Conservation (phyloP, 1,140 invertebrate species). For the Chironomus tepperi region DNA sequence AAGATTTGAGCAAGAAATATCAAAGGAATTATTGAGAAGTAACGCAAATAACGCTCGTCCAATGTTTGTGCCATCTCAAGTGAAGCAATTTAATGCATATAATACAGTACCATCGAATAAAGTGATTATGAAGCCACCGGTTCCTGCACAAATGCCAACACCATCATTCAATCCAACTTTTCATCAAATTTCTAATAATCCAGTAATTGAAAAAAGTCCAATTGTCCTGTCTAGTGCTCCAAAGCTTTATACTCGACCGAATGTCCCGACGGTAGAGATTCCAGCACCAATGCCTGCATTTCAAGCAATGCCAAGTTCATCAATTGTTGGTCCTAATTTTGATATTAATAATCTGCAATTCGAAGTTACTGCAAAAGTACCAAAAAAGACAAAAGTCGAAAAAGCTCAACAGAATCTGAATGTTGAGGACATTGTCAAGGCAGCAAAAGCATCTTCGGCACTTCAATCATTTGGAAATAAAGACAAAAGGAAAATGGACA, state of each 20-base stretch:
- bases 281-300: constrained; percentile 41
- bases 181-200: constrained; percentile 41
- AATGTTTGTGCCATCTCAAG: constrained; percentile 43
- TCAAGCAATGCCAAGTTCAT: constrained; percentile 32
- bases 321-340: constrained; percentile 41
- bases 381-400: constrained; percentile 56
- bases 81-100: constrained; percentile 54
- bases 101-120: constrained; percentile 43
- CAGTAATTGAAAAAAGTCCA: constrained; percentile 43
- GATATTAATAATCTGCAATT: constrained; percentile 52
- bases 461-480: constrained; percentile 43
- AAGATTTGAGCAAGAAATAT: constrained; percentile 81
- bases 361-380: constrained; percentile 51
- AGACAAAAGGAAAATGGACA: constrained; percentile 54
- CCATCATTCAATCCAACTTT: constrained; percentile 40
- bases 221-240: constrained; percentile 53
- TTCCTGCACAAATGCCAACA: constrained; percentile 47
- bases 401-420: constrained; percentile 52
- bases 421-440: constrained; percentile 52
- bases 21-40: constrained; percentile 40
- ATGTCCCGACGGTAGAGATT: constrained; percentile 34
- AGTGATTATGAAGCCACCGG: constrained; percentile 40
- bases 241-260: constrained; percentile 47
- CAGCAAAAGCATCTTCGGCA: constrained; percentile 48
- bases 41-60: constrained; percentile 31